A percentile compares a stretch with the other conserved stretches of the same genome.
These are phyloP conservation scores for Pogona vitticeps DNA, from an alignment of 2,113 vertebrate species.

Conservation along the genomic window DNA sequence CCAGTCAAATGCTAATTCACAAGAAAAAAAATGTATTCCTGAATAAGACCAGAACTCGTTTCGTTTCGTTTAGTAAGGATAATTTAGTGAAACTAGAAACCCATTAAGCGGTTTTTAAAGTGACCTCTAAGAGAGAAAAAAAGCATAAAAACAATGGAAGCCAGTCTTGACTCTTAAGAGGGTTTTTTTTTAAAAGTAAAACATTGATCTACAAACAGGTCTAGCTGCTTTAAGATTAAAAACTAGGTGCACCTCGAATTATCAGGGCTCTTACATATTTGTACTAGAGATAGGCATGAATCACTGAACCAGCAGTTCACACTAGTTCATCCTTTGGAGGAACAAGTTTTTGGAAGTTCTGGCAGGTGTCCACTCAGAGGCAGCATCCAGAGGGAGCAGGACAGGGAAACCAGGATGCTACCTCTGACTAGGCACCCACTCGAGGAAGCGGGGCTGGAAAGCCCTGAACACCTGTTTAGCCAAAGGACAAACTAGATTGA, in stretches of 20 bases:
- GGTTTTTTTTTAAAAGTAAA: background rate
- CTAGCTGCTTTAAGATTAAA: background rate
- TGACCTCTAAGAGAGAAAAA: conserved; percentile 3
- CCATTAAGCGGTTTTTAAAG: background rate
- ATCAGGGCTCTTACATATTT: background rate
- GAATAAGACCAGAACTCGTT: background rate
- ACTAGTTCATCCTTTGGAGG: too few species aligned
- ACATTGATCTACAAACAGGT: background rate
- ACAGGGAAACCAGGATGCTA: too few species aligned
- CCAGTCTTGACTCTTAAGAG: background rate
- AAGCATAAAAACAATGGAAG: background rate
- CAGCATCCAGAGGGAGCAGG: too few species aligned
- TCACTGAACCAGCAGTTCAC: too few species aligned
- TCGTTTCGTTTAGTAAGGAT: too few species aligned
- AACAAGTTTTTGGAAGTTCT: too few species aligned
- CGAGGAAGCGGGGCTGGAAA: too few species aligned
- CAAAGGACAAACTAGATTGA: too few species aligned
- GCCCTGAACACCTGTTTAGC: too few species aligned
- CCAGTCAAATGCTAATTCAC: conserved; percentile 36
- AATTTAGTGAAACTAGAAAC: conserved; percentile 22
- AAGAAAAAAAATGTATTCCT: conserved; percentile 29
- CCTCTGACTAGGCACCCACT: too few species aligned
- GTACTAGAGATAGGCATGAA: background rate
- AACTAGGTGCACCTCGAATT: background rate
- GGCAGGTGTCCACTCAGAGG: too few species aligned